phyloP scores from a whole-genome alignment of 2,113 vertebrate species.

The Pseudopodoces humilis region DNA sequence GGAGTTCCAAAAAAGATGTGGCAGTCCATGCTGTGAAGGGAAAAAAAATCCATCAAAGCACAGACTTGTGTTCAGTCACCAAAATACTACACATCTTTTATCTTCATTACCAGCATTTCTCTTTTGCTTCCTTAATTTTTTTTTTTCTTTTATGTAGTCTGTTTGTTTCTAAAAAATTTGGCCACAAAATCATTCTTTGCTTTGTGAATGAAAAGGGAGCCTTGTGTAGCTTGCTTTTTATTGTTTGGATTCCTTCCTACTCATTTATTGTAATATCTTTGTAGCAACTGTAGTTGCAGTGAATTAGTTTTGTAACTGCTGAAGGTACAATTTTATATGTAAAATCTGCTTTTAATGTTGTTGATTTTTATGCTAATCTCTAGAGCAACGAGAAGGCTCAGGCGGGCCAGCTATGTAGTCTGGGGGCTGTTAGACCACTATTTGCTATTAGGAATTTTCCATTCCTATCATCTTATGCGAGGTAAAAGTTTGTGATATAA shows the following conservation, averaged over 20 bases:
- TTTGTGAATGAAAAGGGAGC: neutral
- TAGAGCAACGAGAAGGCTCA: neutral
- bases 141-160: neutral
- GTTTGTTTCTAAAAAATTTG: neutral
- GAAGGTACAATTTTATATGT: neutral
- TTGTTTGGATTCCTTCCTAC: neutral
- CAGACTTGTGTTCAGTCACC: neutral
- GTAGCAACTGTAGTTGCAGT: neutral
- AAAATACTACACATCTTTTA: neutral
- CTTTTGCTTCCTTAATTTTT: neutral
- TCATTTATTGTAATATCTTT: neutral
- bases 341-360: neutral
- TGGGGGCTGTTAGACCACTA: neutral
- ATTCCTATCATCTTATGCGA: neutral
- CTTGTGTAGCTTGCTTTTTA: neutral
- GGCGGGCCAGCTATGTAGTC: neutral
- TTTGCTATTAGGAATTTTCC: neutral
- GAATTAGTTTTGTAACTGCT: neutral
- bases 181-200: neutral
- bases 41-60: neutral
- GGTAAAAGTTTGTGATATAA: neutral
- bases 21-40: neutral
- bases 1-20: neutral
- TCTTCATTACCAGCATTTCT: neutral
- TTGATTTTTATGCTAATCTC: neutral